Evolutionary conservation across 1,140 invertebrate genomes (phyloP), one percentile per base, ranked within the genome.

Genomic region (Macrotrachela quadricornifera): DNA sequence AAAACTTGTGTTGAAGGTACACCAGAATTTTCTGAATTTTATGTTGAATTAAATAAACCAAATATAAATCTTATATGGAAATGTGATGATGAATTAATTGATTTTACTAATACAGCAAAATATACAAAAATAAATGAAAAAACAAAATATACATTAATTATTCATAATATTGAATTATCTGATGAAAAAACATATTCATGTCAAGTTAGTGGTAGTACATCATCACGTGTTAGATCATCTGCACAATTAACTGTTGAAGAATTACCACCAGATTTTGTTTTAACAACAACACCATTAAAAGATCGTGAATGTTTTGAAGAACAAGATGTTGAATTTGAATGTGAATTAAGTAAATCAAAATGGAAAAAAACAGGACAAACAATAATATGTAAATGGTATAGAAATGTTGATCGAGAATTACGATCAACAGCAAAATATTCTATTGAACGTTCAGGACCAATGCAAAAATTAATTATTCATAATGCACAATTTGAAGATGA

Each of bases 391-490:
- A 30, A 30, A 30, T 30, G 21, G 21, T 30, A 4, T 30, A 2
- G 21, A 30, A 30, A 30, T 30, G 21, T 2, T 30, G 21, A 30
- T 30, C 21, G 21, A 4, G 21, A 30, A 30, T 30, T 30, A 30
- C 21, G 21, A 30, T 30, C 21, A 30, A 30, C 21, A 30, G 21
- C 21, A 30, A 30, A 30, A 30, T 30, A 30, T 30, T 30, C 21
- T 4, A 30, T 30, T 30, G 3, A 30, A 44, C 40, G 39, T 12
- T 55, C 57, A 13, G 57, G 57, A 37, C 10, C 36, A 40, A 46
- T 53, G 18, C 57, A 56, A 39, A 43, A 40, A 38, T 49, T 58
- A 18, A 41, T 58, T n/a, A 51, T 58, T 37, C 36, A 46, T 37
- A 50, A 50, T 30, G 39, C 50, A 48, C 46, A 50, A 30, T 40